Percentiles rank a stretch among this genome's conserved stretches.
Conservation (phyloP, 2,113 vertebrate species). For the Scytalopus superciliaris region DNA sequence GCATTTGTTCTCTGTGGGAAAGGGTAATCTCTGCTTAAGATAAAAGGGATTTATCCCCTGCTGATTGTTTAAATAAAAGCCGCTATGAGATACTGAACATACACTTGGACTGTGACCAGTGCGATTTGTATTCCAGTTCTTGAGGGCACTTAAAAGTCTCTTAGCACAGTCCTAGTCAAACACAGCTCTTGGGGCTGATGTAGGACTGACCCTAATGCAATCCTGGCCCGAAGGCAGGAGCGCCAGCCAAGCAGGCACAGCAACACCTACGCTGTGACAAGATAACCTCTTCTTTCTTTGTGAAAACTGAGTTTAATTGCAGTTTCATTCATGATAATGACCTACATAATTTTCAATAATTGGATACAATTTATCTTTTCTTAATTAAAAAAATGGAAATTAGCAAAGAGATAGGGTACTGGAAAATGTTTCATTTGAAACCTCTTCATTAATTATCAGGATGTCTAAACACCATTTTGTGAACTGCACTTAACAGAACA, state of each 20-base stretch:
- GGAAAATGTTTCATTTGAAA: constrained; percentile 38
- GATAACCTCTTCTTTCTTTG: constrained; percentile 35
- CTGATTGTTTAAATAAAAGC: not conserved
- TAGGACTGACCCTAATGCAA: not conserved
- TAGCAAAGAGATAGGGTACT: constrained; percentile 24
- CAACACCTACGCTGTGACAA: not conserved
- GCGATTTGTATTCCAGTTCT: not conserved
- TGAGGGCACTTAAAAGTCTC: not conserved
- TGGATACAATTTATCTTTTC: constrained; percentile 61
- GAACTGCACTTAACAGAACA: not conserved
- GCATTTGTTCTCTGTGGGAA: not conserved
- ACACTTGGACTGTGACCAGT: not conserved
- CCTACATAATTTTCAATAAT: constrained; percentile 65
- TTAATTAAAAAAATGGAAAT: constrained; percentile 64
- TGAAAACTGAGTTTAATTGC: constrained; percentile 43
- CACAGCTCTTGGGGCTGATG: not conserved
- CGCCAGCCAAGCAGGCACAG: not conserved
- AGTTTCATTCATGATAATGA: constrained; percentile 60
- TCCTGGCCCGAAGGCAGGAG: not conserved
- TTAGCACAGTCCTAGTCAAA: not conserved
- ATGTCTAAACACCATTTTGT: constrained; percentile 33
- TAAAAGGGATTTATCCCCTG: not conserved
- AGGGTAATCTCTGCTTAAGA: not conserved
- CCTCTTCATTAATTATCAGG: constrained; percentile 44
- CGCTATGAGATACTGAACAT: not conserved